Evolutionary conservation across 2,797 vertebrate species (phyloP).

Genomic region (Lepus townsendii): DNA sequence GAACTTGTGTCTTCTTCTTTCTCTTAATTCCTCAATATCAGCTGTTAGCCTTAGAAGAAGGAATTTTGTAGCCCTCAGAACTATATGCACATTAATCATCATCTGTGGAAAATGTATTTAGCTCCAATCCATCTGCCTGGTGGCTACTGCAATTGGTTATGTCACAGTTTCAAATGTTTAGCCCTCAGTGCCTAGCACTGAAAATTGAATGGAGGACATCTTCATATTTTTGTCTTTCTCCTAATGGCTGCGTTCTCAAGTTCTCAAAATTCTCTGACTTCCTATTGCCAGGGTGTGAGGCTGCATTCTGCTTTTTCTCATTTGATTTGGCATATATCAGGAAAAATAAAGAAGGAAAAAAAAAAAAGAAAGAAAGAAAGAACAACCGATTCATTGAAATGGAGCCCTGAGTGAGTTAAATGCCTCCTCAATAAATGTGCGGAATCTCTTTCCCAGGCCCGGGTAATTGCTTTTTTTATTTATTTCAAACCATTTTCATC

Average conservation of each 20-base stretch:
- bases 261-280: constrained; percentile 21
- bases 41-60: not conserved
- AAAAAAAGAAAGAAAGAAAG: not conserved
- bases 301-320: not conserved
- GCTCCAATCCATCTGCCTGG: not conserved
- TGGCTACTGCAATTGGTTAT: not conserved
- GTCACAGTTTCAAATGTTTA: not conserved
- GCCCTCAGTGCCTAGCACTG: not conserved
- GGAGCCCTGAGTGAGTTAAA: constrained; percentile 70
- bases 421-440: constrained; percentile 62
- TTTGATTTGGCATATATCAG: constrained; percentile 56
- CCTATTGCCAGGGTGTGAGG: not conserved
- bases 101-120: not conserved
- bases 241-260: constrained; percentile 38
- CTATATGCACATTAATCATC: not conserved
- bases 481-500: constrained; percentile 82
- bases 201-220: not conserved
- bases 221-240: constrained; percentile 40
- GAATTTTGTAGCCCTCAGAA: not conserved
- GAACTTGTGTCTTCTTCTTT: not conserved
- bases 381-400: constrained; percentile 68
- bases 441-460: constrained; percentile 69
- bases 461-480: constrained; percentile 84
- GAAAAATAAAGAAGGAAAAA: constrained; percentile 23
- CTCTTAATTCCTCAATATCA: not conserved